Evolutionary conservation across 2,113 vertebrate species (phyloP).

Genomic region (Cavia aperea): DNA sequence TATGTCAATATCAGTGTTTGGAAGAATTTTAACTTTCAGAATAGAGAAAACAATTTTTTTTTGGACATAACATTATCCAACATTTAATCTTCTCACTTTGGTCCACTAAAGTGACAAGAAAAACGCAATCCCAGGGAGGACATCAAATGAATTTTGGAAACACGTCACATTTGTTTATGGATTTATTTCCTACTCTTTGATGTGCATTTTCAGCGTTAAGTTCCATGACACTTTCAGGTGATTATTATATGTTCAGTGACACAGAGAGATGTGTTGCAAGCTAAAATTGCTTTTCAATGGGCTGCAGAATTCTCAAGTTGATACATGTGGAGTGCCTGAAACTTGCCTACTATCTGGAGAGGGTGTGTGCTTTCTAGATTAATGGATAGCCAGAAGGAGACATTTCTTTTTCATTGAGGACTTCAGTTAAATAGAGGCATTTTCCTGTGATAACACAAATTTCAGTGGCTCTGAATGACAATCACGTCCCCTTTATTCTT

Average conservation of each 20-base stretch:
- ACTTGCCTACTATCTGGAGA: background rate
- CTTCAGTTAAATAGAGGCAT: background rate
- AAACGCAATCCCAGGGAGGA: background rate
- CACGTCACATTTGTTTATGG: background rate
- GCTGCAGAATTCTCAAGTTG: background rate
- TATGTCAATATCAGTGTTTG: background rate
- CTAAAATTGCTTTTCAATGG: background rate
- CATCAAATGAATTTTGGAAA: background rate
- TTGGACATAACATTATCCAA: background rate
- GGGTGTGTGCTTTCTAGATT: background rate
- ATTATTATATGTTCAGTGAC: background rate
- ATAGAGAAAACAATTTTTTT: background rate
- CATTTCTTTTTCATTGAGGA: background rate
- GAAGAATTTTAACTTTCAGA: conserved; percentile 1
- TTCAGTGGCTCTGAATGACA: background rate
- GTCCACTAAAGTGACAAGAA: background rate
- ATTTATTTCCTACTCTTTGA: background rate
- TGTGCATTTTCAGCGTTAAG: background rate
- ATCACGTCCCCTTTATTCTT: background rate
- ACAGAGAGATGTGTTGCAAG: background rate
- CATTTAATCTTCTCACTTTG: background rate
- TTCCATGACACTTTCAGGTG: background rate
- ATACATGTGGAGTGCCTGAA: background rate
- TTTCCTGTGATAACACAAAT: background rate
- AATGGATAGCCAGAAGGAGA: background rate